Evolutionary conservation across 2,113 vertebrate species (phyloP).

Genomic region (Callospermophilus lateralis): DNA sequence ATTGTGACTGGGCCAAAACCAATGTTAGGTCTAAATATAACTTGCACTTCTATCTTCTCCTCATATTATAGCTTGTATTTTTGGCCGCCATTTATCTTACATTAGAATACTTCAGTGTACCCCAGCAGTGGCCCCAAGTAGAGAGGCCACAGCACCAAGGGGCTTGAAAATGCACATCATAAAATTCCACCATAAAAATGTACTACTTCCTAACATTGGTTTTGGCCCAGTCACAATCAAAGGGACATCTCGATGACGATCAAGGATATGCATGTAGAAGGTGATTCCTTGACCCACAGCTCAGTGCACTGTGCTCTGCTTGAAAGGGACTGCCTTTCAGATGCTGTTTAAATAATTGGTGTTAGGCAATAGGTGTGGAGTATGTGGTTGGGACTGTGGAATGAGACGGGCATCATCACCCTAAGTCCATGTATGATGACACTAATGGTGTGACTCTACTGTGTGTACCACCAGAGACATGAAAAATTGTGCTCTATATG

Average conservation of each 20-base stretch:
- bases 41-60: not conserved
- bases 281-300: not conserved
- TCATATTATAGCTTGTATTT: not conserved
- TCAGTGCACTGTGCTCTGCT: not conserved
- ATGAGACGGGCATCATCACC: too few species aligned
- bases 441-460: too few species aligned
- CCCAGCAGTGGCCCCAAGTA: not conserved
- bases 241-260: not conserved
- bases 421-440: too few species aligned
- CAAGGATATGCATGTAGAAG: not conserved
- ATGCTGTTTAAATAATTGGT: not conserved
- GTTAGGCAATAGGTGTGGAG: not conserved
- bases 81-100: not conserved
- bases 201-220: not conserved
- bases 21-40: not conserved
- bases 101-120: not conserved
- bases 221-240: not conserved
- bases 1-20: not conserved
- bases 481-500: too few species aligned
- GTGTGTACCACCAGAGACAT: too few species aligned
- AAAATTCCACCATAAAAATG: not conserved
- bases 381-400: not conserved
- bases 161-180: not conserved
- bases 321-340: not conserved
- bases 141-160: not conserved